Evolutionary conservation across 2,888 invertebrate species (phyloP).

Genomic region (Aethes cnicana): DNA sequence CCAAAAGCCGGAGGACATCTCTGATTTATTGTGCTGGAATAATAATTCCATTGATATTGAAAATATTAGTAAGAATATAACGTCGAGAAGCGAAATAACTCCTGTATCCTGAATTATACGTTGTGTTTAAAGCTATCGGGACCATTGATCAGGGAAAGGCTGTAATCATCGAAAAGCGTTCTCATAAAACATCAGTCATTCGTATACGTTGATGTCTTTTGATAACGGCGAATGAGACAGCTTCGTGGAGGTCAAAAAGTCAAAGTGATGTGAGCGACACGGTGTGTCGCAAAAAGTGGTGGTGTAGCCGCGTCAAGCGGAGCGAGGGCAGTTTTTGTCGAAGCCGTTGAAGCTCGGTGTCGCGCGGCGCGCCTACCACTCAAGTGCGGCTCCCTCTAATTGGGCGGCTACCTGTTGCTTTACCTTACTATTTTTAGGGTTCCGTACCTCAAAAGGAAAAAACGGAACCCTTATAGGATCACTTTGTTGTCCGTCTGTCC

Average conservation of each 20-base stretch:
- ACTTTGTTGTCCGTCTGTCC: too few relatives aligned
- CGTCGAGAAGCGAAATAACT: conserved; percentile 50
- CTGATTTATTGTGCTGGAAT: conserved; percentile 65
- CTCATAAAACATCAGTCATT: conserved; percentile 16
- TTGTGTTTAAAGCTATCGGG: conserved; percentile 29
- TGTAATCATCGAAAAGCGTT: conserved; percentile 17
- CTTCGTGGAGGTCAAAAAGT: conserved; percentile 60
- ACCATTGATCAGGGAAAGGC: conserved; percentile 14
- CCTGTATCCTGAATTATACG: conserved; percentile 42
- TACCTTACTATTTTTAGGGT: conserved; percentile 66
- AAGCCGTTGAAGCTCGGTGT: conserved; percentile 71
- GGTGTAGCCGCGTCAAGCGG: conserved; percentile 66
- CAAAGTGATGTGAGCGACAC: conserved; percentile 66
- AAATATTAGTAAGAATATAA: conserved; percentile 59
- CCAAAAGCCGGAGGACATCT: conserved; percentile 50
- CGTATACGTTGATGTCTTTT: conserved; percentile 15
- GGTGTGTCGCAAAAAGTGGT: conserved; percentile 66
- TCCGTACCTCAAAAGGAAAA: too few relatives aligned
- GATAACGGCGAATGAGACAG: conserved; percentile 37
- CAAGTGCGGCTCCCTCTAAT: conserved; percentile 73
- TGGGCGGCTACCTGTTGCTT: conserved; percentile 80
- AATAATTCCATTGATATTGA: conserved; percentile 65
- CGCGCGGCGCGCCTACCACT: conserved; percentile 68
- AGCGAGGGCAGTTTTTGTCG: conserved; percentile 72
- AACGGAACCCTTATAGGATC: too few relatives aligned